phyloP scores from a whole-genome alignment of 1,140 invertebrate species.

The Zophobas morio region DNA sequence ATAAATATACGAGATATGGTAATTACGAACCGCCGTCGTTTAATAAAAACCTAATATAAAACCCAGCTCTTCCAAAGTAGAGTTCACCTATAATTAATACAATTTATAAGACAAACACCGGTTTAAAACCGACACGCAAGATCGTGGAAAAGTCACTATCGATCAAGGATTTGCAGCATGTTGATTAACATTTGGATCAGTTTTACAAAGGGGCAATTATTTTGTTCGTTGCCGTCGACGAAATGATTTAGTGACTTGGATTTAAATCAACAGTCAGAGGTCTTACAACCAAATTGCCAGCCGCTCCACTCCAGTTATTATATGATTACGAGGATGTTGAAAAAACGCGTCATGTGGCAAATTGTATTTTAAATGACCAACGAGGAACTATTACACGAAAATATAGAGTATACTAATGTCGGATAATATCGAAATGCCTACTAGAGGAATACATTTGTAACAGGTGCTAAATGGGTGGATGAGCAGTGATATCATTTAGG shows the following conservation, averaged over 20 bases:
- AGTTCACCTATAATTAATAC: constrained; percentile 33
- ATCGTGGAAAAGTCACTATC: background rate
- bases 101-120: constrained; percentile 10
- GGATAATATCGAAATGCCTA: constrained; percentile 2
- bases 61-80: background rate
- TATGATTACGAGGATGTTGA: background rate
- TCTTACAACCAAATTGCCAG: background rate
- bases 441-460: background rate
- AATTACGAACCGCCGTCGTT: constrained; percentile 34
- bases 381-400: constrained; percentile 18
- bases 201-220: constrained; percentile 9
- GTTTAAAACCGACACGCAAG: constrained; percentile 18
- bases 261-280: background rate
- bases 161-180: constrained; percentile 3
- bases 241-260: constrained; percentile 25
- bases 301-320: background rate
- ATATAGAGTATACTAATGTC: constrained; percentile 21
- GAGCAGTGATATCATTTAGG: constrained; percentile 14
- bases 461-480: constrained; percentile 29
- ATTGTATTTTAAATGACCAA: constrained; percentile 36
- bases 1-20: constrained; percentile 41
- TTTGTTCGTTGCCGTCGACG: background rate
- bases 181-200: constrained; percentile 16
- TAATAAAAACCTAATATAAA: constrained; percentile 25
- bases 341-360: constrained; percentile 31